These are phyloP conservation scores for Drosophila koepferae DNA, from an alignment of 2,888 invertebrate species.

Conservation along the genomic window DNA sequence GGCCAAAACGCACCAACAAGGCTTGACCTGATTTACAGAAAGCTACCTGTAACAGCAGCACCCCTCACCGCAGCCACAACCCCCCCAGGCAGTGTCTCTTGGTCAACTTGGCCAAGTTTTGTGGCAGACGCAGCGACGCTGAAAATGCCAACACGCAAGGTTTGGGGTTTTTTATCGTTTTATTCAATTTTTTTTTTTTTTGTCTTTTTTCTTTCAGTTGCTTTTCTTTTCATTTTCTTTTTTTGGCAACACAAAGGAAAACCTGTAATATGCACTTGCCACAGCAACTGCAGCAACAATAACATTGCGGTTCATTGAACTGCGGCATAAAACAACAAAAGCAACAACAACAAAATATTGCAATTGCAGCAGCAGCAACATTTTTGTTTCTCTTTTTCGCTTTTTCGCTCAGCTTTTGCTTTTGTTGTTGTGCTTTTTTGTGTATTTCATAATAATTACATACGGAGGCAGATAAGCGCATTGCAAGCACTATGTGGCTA, in stretches of 20 bases:
- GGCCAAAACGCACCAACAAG: conserved; percentile 39
- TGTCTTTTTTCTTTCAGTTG: conserved; percentile 13
- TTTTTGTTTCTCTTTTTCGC: conserved; percentile 31
- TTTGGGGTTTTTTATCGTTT: conserved; percentile 33
- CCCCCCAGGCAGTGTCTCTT: neutral
- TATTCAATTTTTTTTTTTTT: conserved; percentile 19
- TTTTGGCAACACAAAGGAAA: conserved; percentile 76
- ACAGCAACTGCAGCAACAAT: conserved; percentile 40
- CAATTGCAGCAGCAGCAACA: conserved; percentile 65
- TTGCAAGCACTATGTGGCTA: conserved; percentile 50
- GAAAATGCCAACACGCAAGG: conserved; percentile 75
- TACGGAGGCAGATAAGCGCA: conserved; percentile 51
- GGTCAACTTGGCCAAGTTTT: conserved; percentile 54
- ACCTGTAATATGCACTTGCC: conserved; percentile 77
- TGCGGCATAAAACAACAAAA: conserved; percentile 32
- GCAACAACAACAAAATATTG: conserved; percentile 55
- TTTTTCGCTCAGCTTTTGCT: conserved; percentile 12
- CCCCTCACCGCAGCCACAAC: neutral
- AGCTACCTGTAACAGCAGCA: conserved; percentile 30
- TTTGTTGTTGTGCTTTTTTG: conserved; percentile 2
- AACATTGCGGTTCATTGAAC: conserved; percentile 65
- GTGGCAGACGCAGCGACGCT: conserved; percentile 74
- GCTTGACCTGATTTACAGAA: conserved; percentile 64
- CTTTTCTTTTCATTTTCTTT: conserved; percentile 28
- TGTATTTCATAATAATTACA: conserved; percentile 76